phyloP scores from a whole-genome alignment of 2,113 vertebrate species.

The Neodon shergylaensis region DNA sequence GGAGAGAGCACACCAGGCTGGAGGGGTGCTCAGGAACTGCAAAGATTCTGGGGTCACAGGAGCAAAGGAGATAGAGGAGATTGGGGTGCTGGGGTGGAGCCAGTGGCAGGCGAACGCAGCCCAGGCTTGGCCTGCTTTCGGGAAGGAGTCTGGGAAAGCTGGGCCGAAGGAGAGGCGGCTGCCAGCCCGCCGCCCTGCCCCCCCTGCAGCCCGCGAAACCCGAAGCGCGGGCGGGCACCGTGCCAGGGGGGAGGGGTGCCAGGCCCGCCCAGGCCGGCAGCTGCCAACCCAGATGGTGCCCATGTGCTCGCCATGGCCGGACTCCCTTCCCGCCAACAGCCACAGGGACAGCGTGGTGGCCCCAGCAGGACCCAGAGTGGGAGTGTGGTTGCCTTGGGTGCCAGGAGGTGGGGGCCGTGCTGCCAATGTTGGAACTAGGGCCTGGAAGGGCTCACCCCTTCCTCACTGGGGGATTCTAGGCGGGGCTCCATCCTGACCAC shows the following conservation, averaged over 20 bases:
- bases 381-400: background rate
- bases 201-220: constrained; percentile 66
- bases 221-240: constrained; percentile 35
- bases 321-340: background rate
- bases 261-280: constrained; percentile 28
- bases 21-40: background rate
- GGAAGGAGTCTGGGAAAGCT: constrained; percentile 19
- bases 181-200: constrained; percentile 54
- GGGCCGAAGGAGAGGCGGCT: constrained; percentile 10
- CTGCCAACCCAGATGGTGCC: constrained; percentile 85
- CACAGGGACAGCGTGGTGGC: background rate
- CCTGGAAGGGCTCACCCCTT: background rate
- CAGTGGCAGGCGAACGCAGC: background rate
- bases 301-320: constrained; percentile 81
- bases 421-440: background rate
- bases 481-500: too few relatives aligned
- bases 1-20: background rate
- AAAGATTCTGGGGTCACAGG: constrained; percentile 23
- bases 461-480: background rate
- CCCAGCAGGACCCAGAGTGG: background rate
- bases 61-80: background rate
- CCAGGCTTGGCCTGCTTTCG: background rate
- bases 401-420: background rate
- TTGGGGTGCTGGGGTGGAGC: background rate
- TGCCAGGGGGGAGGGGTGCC: constrained; percentile 76